A percentile compares a stretch with the other conserved stretches of the same genome.
phyloP scores from a whole-genome alignment of 2,888 invertebrate genomes.

The Campaea margaritaria region DNA sequence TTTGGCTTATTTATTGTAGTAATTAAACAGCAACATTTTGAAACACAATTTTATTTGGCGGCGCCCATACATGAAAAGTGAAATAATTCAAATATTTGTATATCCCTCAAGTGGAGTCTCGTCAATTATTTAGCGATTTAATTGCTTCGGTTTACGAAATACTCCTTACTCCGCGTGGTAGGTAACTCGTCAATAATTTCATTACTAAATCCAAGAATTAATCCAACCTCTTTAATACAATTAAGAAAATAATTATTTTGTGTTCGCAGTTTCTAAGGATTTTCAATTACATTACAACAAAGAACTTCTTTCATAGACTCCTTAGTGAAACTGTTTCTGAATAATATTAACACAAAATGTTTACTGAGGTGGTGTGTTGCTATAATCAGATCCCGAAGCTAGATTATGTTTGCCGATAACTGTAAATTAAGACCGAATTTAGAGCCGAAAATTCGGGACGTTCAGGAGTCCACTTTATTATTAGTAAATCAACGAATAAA shows the following conservation, averaged over 20 bases:
- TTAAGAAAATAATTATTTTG: not conserved
- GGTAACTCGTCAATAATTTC: not conserved
- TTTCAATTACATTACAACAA: constrained; percentile 8
- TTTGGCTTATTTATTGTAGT: no score
- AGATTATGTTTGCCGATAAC: not conserved
- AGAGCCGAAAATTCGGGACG: constrained; percentile 9
- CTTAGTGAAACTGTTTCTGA: not conserved
- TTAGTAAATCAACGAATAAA: no score
- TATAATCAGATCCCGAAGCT: constrained; percentile 5
- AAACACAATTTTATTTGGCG: no score
- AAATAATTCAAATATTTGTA: no score
- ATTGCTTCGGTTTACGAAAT: no score
- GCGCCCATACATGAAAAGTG: no score
- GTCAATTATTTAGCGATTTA: no score
- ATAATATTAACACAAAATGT: not conserved
- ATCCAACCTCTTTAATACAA: not conserved
- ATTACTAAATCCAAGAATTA: no score
- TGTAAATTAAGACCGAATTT: not conserved
- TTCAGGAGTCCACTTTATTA: no score
- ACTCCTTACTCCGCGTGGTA: no score
- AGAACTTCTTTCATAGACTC: constrained; percentile 3
- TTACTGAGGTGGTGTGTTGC: constrained; percentile 9
- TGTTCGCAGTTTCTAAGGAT: not conserved
- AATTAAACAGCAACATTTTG: no score
- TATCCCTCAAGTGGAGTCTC: no score